Conservation (phyloP, 64 coral and sea anemone genomes). For the Montipora efflorescens region DNA sequence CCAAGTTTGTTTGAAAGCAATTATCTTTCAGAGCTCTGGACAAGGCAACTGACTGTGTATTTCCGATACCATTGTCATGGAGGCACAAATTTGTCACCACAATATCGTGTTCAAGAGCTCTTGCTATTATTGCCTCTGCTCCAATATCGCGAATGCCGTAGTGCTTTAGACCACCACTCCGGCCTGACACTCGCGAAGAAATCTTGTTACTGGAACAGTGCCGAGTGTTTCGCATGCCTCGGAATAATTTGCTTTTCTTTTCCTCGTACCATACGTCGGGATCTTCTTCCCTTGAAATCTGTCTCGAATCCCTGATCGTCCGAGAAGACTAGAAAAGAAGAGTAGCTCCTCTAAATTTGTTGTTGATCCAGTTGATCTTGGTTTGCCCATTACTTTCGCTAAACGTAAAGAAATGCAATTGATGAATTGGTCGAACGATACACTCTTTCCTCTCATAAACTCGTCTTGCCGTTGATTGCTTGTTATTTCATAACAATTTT, state of each 20-base stretch:
- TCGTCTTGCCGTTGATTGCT: background rate
- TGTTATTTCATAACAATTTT: background rate
- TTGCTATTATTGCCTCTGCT: constrained; percentile 24
- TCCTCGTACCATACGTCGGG: background rate
- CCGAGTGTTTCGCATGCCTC: constrained; percentile 1
- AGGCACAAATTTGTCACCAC: constrained; percentile 19
- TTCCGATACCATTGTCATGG: constrained; percentile 40
- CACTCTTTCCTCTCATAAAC: background rate
- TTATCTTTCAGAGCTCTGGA: constrained; percentile 45
- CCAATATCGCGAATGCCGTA: constrained; percentile 58
- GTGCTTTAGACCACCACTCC: constrained; percentile 25
- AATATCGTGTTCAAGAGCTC: constrained; percentile 41
- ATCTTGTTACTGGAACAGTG: constrained; percentile 40
- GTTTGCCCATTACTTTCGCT: too few species aligned
- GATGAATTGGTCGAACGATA: too few species aligned
- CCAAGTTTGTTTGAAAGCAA: constrained; percentile 56
- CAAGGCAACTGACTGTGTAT: background rate
- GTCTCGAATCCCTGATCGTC: constrained; percentile 62
- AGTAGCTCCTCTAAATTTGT: too few species aligned
- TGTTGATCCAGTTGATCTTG: too few species aligned
- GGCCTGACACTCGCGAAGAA: constrained; percentile 27
- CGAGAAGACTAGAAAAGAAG: background rate
- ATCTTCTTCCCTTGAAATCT: background rate
- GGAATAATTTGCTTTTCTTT: background rate
- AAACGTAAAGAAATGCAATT: too few species aligned